Conservation (phyloP, 2,888 invertebrate species). For the Dryomyza anilis region DNA sequence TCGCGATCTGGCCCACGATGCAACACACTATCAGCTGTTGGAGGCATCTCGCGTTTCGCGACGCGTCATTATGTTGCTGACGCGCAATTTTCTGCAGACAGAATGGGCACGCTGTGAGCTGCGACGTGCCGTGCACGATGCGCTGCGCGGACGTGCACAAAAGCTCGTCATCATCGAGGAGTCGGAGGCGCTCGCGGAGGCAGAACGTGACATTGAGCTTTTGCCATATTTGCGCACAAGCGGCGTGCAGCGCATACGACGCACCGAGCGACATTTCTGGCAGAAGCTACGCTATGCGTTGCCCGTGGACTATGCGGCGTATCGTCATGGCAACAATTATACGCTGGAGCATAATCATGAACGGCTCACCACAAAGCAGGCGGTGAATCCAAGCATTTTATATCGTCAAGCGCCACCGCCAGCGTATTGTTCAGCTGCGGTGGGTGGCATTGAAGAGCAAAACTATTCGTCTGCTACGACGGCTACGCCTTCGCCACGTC, state of each 20-base stretch:
- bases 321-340: conserved; percentile 84
- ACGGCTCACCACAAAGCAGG: conserved; percentile 60
- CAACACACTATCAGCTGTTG: conserved; percentile 66
- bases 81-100: conserved; percentile 88
- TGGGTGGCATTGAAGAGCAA: conserved; percentile 64
- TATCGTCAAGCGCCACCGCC: conserved; percentile 61
- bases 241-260: conserved; percentile 73
- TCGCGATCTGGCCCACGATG: conserved; percentile 80
- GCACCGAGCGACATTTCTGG: conserved; percentile 93
- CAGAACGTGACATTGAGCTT: conserved; percentile 86
- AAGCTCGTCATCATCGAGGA: conserved; percentile 90
- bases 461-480: conserved; percentile 71
- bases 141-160: conserved; percentile 81
- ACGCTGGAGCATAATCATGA: conserved; percentile 70
- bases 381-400: conserved; percentile 59
- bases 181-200: conserved; percentile 79
- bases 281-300: conserved; percentile 87
- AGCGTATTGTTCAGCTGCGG: conserved; percentile 59
- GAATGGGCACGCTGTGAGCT: conserved; percentile 94
- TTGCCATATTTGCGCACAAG: conserved; percentile 88
- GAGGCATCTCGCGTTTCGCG: conserved; percentile 88
- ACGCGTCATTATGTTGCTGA: conserved; percentile 83
- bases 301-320: conserved; percentile 74
- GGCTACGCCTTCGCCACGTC: conserved; percentile 67
- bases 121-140: conserved; percentile 87